Percentiles rank a stretch among this genome's conserved stretches.
phyloP scores from a whole-genome alignment of 2,797 vertebrate species.

The Emydoidea blandingii region DNA sequence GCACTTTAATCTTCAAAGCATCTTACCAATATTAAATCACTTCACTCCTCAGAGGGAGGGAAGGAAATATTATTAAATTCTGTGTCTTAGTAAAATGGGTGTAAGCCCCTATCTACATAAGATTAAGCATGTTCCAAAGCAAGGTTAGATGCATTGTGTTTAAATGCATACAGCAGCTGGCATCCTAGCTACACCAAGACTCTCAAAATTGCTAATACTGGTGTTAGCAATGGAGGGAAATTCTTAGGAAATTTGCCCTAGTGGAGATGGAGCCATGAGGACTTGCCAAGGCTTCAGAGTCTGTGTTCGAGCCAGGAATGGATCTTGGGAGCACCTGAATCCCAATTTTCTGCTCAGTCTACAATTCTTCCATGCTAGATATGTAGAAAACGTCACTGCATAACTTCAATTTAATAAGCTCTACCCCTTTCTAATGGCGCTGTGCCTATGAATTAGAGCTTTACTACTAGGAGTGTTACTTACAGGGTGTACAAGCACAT shows the following conservation, averaged over 20 bases:
- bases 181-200: rapidly evolving
- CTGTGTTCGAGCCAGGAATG: background rate
- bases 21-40: background rate
- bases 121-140: background rate
- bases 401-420: background rate
- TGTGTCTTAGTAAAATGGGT: background rate
- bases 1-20: background rate
- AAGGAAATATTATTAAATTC: background rate
- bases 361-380: background rate
- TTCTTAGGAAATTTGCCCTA: background rate
- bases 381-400: background rate
- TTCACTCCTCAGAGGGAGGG: background rate
- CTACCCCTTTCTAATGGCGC: background rate
- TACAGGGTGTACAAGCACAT: conserved; percentile 2
- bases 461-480: background rate
- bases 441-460: background rate
- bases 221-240: background rate
- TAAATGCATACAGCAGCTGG: background rate
- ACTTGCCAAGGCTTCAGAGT: rapidly evolving
- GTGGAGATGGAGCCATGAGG: rapidly evolving
- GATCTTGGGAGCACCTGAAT: background rate
- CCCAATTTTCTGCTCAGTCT: background rate
- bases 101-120: background rate
- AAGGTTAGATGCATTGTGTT: background rate
- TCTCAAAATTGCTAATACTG: background rate